phyloP scores from a whole-genome alignment of 2,113 vertebrate genomes.

The Nestor notabilis region DNA sequence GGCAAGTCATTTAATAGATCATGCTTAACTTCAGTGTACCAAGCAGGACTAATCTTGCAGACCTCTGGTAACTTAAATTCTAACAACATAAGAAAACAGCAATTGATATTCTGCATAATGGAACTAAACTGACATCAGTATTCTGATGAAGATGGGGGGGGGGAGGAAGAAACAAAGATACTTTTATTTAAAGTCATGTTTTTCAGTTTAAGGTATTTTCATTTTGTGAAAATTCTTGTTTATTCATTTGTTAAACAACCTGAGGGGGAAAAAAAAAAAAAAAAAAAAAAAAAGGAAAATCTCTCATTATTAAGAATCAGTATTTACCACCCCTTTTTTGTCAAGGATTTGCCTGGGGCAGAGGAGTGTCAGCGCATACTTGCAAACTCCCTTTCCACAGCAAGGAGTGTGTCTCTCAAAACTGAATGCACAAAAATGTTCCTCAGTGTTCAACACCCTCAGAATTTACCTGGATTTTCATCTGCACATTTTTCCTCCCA shows the following conservation, averaged over 20 bases:
- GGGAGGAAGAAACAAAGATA: background rate
- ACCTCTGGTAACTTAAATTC: slow-evolving; percentile 12
- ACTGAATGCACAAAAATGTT: background rate
- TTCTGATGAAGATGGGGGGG: background rate
- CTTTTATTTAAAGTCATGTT: background rate
- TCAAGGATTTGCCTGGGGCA: background rate
- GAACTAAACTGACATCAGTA: background rate
- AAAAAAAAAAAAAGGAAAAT: too few species aligned
- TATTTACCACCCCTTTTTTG: background rate
- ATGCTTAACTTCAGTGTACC: slow-evolving; percentile 2
- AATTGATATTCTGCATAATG: background rate
- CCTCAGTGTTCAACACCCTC: background rate
- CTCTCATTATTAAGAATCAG: background rate
- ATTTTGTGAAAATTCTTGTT: background rate
- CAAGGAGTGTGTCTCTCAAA: background rate
- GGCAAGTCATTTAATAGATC: background rate
- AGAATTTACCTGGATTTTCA: background rate
- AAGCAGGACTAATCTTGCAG: background rate
- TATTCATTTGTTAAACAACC: background rate
- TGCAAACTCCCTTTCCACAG: background rate
- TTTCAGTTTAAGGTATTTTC: background rate
- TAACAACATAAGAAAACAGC: background rate
- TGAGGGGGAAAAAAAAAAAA: background rate
- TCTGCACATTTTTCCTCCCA: rapidly evolving
- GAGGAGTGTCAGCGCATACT: background rate